A percentile compares a stretch with the other conserved stretches of the same genome.
Conservation (phyloP, 2,888 invertebrate genomes). For the Torymus texanus region DNA sequence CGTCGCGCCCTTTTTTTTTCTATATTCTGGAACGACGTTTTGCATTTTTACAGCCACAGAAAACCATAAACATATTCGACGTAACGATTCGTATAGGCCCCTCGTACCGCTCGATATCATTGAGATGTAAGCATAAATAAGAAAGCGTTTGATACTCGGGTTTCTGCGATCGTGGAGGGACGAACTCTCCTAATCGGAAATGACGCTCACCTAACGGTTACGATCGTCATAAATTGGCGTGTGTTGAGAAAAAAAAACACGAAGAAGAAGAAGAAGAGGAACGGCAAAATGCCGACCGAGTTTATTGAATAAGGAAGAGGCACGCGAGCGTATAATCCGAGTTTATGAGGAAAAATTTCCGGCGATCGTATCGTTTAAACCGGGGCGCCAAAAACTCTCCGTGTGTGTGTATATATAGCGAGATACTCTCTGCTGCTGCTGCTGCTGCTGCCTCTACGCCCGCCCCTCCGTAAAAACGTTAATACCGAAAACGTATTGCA, state of each 20-base stretch:
- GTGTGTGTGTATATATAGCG: too few species aligned
- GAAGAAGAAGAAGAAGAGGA: not conserved
- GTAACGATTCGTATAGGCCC: too few species aligned
- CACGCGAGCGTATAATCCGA: conserved; percentile 19
- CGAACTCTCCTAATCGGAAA: too few species aligned
- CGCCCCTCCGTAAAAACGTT: conserved; percentile 49
- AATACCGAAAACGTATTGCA: conserved; percentile 56
- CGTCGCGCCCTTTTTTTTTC: too few species aligned
- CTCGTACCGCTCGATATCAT: too few species aligned
- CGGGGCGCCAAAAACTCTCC: conserved; percentile 29
- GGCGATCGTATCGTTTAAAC: conserved; percentile 8
- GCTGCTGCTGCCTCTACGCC: not conserved
- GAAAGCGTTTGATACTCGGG: too few species aligned
- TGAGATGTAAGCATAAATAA: too few species aligned
- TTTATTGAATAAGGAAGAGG: not conserved
- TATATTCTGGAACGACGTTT: too few species aligned
- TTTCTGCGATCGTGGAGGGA: too few species aligned
- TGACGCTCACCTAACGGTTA: conserved; percentile 1
- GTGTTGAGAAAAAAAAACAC: not conserved
- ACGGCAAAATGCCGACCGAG: too few species aligned
- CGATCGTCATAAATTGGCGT: not conserved
- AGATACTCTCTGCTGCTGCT: not conserved
- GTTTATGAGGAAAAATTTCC: conserved; percentile 35
- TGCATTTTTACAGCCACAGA: too few species aligned
- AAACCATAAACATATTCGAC: too few species aligned